Percentiles rank a stretch among this genome's conserved stretches.
Evolutionary conservation across 2,888 invertebrate species (phyloP).

Genomic region (Dinocampus coccinellae): DNA sequence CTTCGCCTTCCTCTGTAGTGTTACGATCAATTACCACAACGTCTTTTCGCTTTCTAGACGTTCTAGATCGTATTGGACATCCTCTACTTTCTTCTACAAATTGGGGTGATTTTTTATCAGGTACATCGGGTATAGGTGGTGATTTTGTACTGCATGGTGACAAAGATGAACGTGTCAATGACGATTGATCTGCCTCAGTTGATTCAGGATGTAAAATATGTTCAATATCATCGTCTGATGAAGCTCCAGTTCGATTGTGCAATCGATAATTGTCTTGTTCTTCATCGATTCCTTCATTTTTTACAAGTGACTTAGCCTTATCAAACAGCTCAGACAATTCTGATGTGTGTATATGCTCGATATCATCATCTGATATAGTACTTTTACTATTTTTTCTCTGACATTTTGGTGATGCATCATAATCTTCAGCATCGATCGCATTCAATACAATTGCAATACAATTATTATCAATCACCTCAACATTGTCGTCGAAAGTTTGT

Average conservation of each 20-base stretch:
- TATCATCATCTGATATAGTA: constrained; percentile 57
- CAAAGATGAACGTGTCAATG: not conserved
- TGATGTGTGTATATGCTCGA: constrained; percentile 56
- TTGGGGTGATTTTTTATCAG: constrained; percentile 37
- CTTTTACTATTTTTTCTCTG: constrained; percentile 46
- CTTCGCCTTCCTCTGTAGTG: constrained; percentile 46
- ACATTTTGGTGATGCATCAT: constrained; percentile 34
- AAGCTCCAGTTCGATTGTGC: constrained; percentile 40
- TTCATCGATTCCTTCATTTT: constrained; percentile 27
- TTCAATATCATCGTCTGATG: constrained; percentile 63
- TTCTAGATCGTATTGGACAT: constrained; percentile 30
- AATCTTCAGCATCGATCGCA: constrained; percentile 28
- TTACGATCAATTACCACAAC: constrained; percentile 55
- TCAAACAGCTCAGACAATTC: constrained; percentile 51
- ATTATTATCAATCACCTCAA: constrained; percentile 33
- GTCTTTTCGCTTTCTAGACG: constrained; percentile 51
- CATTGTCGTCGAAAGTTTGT: constrained; percentile 47
- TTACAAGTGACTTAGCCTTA: constrained; percentile 24
- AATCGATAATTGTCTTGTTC: not conserved
- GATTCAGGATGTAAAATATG: constrained; percentile 59
- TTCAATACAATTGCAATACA: not conserved
- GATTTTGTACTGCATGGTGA: not conserved
- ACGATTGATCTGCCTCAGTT: constrained; percentile 32
- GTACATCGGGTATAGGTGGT: not conserved
- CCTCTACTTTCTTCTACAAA: constrained; percentile 17